phyloP scores from a whole-genome alignment of 2,113 vertebrate species.

The Cyanocitta stelleri region DNA sequence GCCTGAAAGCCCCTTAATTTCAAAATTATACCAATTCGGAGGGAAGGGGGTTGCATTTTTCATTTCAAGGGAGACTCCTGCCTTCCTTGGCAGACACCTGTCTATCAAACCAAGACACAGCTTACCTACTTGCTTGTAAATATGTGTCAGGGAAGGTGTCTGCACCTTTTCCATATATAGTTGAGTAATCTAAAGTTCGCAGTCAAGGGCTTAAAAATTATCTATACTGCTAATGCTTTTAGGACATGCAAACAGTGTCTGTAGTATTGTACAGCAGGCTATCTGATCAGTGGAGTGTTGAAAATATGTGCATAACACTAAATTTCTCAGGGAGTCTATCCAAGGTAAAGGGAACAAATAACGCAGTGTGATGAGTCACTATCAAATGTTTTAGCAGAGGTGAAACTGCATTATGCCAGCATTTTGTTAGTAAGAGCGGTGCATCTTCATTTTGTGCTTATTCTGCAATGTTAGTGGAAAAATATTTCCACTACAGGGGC shows the following conservation, averaged over 20 bases:
- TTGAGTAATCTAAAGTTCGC: neutral
- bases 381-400: constrained; percentile 53
- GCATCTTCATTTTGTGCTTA: constrained; percentile 47
- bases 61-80: too few species aligned
- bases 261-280: neutral
- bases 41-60: too few species aligned
- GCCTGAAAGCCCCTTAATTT: too few species aligned
- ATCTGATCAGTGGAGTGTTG: neutral
- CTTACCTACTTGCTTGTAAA: neutral
- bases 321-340: constrained; percentile 10
- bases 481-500: constrained; percentile 38
- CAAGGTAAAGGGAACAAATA: constrained; percentile 40
- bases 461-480: constrained; percentile 40
- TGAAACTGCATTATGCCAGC: constrained; percentile 56
- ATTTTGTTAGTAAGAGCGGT: constrained; percentile 18
- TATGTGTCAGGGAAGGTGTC: neutral
- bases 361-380: constrained; percentile 37
- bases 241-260: neutral
- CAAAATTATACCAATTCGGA: too few species aligned
- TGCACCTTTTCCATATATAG: neutral
- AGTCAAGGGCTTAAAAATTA: neutral
- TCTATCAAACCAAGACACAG: too few species aligned
- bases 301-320: neutral
- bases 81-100: too few species aligned
- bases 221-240: neutral